phyloP scores from a whole-genome alignment of 2,113 vertebrate species.

The Ursus arctos region DNA sequence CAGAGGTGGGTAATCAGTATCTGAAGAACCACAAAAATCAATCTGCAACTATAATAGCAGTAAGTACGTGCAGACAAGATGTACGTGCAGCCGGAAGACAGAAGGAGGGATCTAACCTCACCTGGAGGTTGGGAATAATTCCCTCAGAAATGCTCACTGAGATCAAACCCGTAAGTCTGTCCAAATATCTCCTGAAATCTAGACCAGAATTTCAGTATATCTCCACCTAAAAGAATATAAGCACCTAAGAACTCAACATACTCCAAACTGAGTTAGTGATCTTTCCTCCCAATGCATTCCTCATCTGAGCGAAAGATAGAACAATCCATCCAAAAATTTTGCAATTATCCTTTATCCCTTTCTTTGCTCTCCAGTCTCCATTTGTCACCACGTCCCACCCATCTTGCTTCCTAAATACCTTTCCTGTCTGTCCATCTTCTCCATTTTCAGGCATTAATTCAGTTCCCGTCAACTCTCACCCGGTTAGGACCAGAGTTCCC shows the following conservation, averaged over 20 bases:
- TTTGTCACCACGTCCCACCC: not conserved
- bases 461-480: not conserved
- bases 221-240: not conserved
- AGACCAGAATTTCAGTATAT: not conserved
- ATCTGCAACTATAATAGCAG: not conserved
- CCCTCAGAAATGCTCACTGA: conserved; percentile 8
- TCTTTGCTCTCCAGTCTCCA: too few relatives aligned
- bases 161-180: not conserved
- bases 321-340: not conserved
- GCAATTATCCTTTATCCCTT: not conserved
- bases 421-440: not conserved
- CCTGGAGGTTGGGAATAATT: not conserved
- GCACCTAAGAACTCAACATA: not conserved
- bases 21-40: conserved; percentile 21
- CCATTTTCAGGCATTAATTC: not conserved
- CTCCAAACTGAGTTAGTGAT: not conserved
- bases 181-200: not conserved
- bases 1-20: not conserved
- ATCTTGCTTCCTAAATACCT: not conserved
- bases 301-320: not conserved
- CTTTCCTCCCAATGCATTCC: not conserved
- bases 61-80: not conserved
- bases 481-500: not conserved
- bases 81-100: not conserved
- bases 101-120: not conserved